Evolutionary conservation across 1,140 invertebrate species (phyloP).

Genomic region (Macrotrachela quadricornifera): DNA sequence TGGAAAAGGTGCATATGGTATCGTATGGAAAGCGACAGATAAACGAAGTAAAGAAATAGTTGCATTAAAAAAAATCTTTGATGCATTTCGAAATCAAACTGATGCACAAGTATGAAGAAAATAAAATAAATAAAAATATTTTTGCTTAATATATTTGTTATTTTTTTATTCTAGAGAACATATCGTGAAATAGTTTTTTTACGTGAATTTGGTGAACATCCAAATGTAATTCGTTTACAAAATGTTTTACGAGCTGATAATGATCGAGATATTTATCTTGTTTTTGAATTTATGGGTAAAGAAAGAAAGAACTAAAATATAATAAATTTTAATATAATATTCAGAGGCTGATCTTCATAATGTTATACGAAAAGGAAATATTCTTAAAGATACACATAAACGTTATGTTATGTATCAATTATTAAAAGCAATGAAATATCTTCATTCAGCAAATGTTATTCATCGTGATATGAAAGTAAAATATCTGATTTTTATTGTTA

Average conservation of each 20-base stretch:
- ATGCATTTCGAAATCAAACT: slow-evolving; percentile 67
- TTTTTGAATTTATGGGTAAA: slow-evolving; percentile 86
- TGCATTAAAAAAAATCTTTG: slow-evolving; percentile 95
- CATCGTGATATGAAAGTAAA: slow-evolving; percentile 65
- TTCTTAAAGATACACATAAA: slow-evolving; percentile 78
- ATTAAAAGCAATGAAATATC: slow-evolving; percentile 73
- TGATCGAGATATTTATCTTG: slow-evolving; percentile 82
- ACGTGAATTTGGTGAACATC: slow-evolving; percentile 70
- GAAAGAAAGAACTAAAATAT: too few relatives aligned
- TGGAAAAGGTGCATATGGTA: slow-evolving; percentile 90
- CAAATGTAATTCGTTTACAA: slow-evolving; percentile 74
- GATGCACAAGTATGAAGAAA: slow-evolving; percentile 34
- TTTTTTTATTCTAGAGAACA: slow-evolving; percentile 44
- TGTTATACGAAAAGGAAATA: slow-evolving; percentile 73
- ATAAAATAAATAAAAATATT: neutral
- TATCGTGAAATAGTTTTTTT: slow-evolving; percentile 85
- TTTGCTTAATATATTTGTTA: neutral
- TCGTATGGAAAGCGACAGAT: slow-evolving; percentile 88
- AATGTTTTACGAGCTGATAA: slow-evolving; percentile 78
- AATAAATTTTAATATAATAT: slow-evolving; percentile 14
- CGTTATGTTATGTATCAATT: slow-evolving; percentile 89
- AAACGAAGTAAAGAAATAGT: slow-evolving; percentile 61
- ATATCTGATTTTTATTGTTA: neutral
- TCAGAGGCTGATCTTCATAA: slow-evolving; percentile 80
- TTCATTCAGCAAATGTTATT: slow-evolving; percentile 89